A percentile compares a stretch with the other conserved stretches of the same genome.
phyloP scores from a whole-genome alignment of 2,113 vertebrate species.

The Tylochromis polylepis region DNA sequence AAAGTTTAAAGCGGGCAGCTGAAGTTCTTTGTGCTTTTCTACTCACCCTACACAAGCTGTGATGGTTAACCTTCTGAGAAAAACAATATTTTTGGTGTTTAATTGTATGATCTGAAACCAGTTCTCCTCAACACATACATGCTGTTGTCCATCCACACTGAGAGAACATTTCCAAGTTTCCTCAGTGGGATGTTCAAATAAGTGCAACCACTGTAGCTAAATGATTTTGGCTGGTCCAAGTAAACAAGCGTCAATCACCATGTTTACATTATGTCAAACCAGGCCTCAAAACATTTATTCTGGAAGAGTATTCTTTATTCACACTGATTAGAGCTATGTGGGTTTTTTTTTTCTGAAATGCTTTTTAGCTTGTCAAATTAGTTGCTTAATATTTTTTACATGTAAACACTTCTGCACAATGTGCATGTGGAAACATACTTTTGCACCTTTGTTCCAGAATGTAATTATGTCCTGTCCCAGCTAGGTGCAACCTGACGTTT shows the following conservation, averaged over 20 bases:
- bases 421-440: not conserved
- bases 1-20: not conserved
- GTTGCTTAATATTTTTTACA: not conserved
- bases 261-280: constrained; percentile 13
- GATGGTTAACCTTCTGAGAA: not conserved
- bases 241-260: constrained; percentile 21
- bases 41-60: not conserved
- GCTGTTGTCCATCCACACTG: not conserved
- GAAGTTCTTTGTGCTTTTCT: not conserved
- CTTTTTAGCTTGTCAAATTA: not conserved
- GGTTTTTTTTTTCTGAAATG: accelerated
- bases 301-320: constrained; percentile 17
- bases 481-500: not conserved
- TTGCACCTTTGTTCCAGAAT: not conserved
- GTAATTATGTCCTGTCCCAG: not conserved
- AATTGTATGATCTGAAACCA: not conserved
- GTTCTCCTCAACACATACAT: not conserved
- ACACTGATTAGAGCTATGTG: not conserved
- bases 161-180: not conserved
- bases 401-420: not conserved
- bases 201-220: not conserved
- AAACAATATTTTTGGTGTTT: not conserved
- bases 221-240: constrained; percentile 3
- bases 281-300: constrained; percentile 9
- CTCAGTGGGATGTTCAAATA: constrained; percentile 5